Evolutionary conservation across 92 coral and sea anemone genomes (phyloP).

Genomic region (Meandrina meandrites): DNA sequence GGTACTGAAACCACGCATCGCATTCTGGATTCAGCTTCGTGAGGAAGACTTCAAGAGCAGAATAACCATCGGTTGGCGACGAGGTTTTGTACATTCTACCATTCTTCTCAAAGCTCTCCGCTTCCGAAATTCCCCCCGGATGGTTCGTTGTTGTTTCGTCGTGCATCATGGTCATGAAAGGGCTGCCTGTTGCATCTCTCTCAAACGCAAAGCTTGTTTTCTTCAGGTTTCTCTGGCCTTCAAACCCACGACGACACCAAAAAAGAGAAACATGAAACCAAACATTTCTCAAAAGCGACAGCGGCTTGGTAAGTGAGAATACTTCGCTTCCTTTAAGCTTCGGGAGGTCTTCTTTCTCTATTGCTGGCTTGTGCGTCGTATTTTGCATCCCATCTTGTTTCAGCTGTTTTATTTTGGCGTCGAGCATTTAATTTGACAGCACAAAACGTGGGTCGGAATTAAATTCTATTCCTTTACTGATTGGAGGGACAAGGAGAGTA

Average conservation of each 20-base stretch:
- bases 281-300: conserved; percentile 10
- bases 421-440: conserved; percentile 54
- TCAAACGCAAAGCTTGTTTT: background rate
- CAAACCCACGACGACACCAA: conserved; percentile 24
- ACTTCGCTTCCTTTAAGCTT: conserved; percentile 47
- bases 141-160: conserved; percentile 33
- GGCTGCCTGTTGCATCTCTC: background rate
- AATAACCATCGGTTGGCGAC: conserved; percentile 14
- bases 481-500: conserved; percentile 46
- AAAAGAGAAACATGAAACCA: conserved; percentile 3
- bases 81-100: conserved; percentile 42
- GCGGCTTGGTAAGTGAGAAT: background rate
- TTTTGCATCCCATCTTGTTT: conserved; percentile 50
- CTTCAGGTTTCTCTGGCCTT: conserved; percentile 4
- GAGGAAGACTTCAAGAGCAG: conserved; percentile 25
- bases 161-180: conserved; percentile 6
- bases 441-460: conserved; percentile 40
- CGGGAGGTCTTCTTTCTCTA: conserved; percentile 41
- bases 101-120: conserved; percentile 28
- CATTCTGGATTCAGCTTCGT: conserved; percentile 41
- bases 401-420: conserved; percentile 60
- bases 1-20: conserved; percentile 35
- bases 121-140: conserved; percentile 28
- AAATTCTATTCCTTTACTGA: conserved; percentile 31
- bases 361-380: conserved; percentile 55